These are phyloP conservation scores for Volucella inanis DNA, from an alignment of 2,888 invertebrate species.

Conservation along the genomic window DNA sequence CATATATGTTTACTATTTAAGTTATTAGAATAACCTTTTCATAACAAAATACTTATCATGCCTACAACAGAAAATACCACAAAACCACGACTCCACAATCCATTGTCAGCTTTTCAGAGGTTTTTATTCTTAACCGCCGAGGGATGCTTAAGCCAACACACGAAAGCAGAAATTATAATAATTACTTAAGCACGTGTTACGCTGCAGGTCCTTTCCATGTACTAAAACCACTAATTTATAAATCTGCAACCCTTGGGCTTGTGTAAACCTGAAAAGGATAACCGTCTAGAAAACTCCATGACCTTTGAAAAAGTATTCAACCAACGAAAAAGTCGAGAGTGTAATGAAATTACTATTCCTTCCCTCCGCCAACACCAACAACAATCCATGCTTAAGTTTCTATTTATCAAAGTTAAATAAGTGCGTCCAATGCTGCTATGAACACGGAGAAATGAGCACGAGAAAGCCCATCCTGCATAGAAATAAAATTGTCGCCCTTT, in stretches of 20 bases:
- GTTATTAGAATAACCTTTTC: no score
- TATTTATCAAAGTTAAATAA: slow-evolving; percentile 15
- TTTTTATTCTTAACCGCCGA: not conserved
- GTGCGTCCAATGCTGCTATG: slow-evolving; percentile 30
- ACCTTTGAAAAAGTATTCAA: slow-evolving; percentile 3
- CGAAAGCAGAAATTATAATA: slow-evolving; percentile 22
- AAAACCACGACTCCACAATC: not conserved
- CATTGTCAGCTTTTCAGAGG: not conserved
- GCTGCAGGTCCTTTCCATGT: not conserved
- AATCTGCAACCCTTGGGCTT: not conserved
- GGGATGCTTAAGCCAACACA: not conserved
- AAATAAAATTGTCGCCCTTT: slow-evolving; percentile 4
- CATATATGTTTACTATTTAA: not conserved
- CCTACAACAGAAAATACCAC: not conserved
- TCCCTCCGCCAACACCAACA: not conserved
- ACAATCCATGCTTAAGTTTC: not conserved
- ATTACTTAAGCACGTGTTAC: slow-evolving; percentile 71
- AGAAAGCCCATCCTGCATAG: slow-evolving; percentile 25
- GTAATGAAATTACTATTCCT: not conserved
- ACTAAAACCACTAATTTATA: not conserved
- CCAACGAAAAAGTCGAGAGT: not conserved
- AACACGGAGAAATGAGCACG: slow-evolving; percentile 8
- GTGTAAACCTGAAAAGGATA: not conserved
- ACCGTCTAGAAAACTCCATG: not conserved
- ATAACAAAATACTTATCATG: no score